Evolutionary conservation across 1,140 invertebrate species (phyloP), one percentile per base, ranked within the genome.

Genomic region (Semibalanus balanoides): DNA sequence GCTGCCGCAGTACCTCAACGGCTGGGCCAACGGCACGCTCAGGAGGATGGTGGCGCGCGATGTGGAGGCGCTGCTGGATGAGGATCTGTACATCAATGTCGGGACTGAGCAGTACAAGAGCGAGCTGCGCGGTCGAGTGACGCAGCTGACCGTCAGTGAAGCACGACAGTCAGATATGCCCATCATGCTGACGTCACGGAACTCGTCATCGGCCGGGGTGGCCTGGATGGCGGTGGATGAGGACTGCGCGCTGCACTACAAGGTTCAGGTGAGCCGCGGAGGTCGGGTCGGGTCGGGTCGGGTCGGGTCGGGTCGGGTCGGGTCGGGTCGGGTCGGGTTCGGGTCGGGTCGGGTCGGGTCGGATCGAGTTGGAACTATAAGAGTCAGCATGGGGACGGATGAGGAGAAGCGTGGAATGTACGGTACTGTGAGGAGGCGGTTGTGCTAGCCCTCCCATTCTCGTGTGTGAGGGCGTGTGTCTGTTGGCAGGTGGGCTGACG

Each of bases 221-320:
- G 89, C 90, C 25, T 96, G 93, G 93, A 84, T 92, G 64, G 88
- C 89, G 0, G 88, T 96, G 7, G 93, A 95, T 81, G 86, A 87
- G 0, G 88, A 93, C 69, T 96, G 93, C 82, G 89, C 89, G 78
- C 83, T 95, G 0, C 91, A 94, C 81, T 96, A 94, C 80, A 93
- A 95, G 82, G 87, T 95, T 30, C 85, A 81, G 74, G 75, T 86
- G n/a, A n/a, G n/a, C n/a, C n/a, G n/a, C n/a, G n/a, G n/a, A n/a
- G n/a, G n/a, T n/a, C n/a, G n/a, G n/a, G n/a, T n/a, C n/a, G n/a
- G n/a, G n/a, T n/a, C n/a, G n/a, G n/a, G n/a, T n/a, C n/a, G n/a
- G n/a, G n/a, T n/a, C n/a, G n/a, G n/a, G n/a, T n/a, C n/a, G n/a
- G n/a, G n/a, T n/a, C n/a, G n/a, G n/a, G n/a, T n/a, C n/a, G n/a